phyloP scores from a whole-genome alignment of 2,113 vertebrate species.

The Silurus asotus region DNA sequence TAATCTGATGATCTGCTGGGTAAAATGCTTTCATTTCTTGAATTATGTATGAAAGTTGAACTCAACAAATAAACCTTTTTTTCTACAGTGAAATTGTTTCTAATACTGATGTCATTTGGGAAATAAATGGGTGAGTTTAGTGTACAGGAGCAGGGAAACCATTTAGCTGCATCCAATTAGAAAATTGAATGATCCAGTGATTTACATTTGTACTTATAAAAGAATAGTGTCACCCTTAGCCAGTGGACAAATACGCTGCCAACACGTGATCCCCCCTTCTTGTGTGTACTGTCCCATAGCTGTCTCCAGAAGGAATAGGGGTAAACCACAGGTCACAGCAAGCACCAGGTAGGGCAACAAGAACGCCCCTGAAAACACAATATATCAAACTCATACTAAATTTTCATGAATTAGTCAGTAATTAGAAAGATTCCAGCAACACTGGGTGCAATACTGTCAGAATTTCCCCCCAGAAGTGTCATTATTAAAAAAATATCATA shows the following conservation, averaged over 20 bases:
- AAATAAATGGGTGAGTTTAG: no score
- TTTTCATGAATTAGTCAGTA: neutral
- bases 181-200: no score
- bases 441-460: neutral
- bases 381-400: neutral
- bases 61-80: no score
- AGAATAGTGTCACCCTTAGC: conserved; percentile 58
- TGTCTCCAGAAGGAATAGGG: conserved; percentile 72
- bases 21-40: no score
- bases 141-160: no score
- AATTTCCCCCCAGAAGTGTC: neutral
- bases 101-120: no score
- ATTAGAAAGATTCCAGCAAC: neutral
- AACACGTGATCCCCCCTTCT: conserved; percentile 71
- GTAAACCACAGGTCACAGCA: conserved; percentile 69
- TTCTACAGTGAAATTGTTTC: no score
- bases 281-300: conserved; percentile 71
- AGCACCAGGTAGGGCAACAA: conserved; percentile 74
- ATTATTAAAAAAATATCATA: neutral
- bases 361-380: conserved; percentile 66
- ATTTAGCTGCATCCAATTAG: no score
- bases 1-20: no score
- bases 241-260: conserved; percentile 71
- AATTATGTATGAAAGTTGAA: no score
- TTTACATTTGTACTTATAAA: no score